These are phyloP conservation scores for Noctua comes DNA, from an alignment of 2,888 invertebrate genomes.

Conservation along the genomic window DNA sequence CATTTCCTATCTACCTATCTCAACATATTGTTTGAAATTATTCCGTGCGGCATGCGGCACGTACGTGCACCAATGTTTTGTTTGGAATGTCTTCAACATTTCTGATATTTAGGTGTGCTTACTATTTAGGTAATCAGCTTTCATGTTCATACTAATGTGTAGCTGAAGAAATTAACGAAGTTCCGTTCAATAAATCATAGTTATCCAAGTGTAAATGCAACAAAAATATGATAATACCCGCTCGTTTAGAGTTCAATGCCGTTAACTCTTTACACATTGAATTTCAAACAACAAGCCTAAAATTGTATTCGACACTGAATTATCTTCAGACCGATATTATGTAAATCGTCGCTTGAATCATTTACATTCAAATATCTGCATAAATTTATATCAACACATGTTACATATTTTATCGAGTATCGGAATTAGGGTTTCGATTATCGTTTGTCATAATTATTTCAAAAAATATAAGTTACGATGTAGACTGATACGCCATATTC, in stretches of 20 bases:
- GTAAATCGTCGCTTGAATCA: slow-evolving; percentile 67
- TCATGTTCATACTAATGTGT: neutral
- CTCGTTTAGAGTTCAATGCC: slow-evolving; percentile 62
- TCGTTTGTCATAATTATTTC: slow-evolving; percentile 65
- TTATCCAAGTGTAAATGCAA: slow-evolving; percentile 29
- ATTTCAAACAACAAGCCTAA: slow-evolving; percentile 64
- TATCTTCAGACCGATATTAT: slow-evolving; percentile 70
- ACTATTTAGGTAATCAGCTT: neutral
- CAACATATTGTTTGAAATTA: slow-evolving; percentile 50
- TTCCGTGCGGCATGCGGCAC: slow-evolving; percentile 28
- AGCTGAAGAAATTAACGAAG: slow-evolving; percentile 14
- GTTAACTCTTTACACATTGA: slow-evolving; percentile 61
- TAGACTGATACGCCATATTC: slow-evolving; percentile 52
- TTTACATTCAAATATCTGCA: slow-evolving; percentile 71
- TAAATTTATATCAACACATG: slow-evolving; percentile 66
- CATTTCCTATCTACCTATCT: slow-evolving; percentile 55
- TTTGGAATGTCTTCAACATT: slow-evolving; percentile 10
- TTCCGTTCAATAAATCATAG: slow-evolving; percentile 40
- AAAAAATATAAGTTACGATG: slow-evolving; percentile 62
- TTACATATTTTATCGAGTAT: slow-evolving; percentile 63
- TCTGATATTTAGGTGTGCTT: neutral
- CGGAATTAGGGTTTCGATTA: slow-evolving; percentile 60
- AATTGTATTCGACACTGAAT: slow-evolving; percentile 68
- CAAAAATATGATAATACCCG: slow-evolving; percentile 49
- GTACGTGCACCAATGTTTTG: slow-evolving; percentile 31